A percentile compares a stretch with the other conserved stretches of the same genome.
Conservation (phyloP, 2,797 vertebrate species). For the Pseudomugil tenellus region DNA sequence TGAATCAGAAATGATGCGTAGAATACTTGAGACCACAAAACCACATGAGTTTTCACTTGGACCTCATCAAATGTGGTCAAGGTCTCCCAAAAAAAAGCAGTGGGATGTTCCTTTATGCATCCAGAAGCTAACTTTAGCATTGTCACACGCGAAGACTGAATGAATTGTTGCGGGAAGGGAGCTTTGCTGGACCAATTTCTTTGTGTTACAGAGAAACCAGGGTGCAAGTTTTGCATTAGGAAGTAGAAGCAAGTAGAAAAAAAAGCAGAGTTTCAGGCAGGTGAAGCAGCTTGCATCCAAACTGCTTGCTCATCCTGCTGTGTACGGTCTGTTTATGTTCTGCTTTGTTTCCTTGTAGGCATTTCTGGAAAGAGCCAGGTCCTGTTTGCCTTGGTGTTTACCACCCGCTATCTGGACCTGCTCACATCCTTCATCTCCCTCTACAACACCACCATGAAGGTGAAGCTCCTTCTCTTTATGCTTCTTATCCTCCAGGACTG, state of each 20-base stretch:
- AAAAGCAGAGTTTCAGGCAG: not conserved
- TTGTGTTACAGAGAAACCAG: not conserved
- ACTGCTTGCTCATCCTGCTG: not conserved
- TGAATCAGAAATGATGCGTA: not conserved
- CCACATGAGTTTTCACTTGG: too few species aligned
- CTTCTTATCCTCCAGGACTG: not conserved
- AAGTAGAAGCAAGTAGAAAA: not conserved
- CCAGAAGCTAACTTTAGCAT: too few species aligned
- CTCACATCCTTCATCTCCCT: constrained; percentile 97
- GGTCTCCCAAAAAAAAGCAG: too few species aligned
- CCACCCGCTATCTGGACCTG: constrained; percentile 97
- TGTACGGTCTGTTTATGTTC: not conserved
- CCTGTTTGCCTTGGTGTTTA: constrained; percentile 97
- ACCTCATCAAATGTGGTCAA: too few species aligned
- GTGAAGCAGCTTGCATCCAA: not conserved
- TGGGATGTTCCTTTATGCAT: too few species aligned
- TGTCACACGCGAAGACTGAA: too few species aligned
- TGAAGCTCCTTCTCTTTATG: constrained; percentile 54
- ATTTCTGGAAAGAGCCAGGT: constrained; percentile 99
- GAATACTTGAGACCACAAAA: too few species aligned
- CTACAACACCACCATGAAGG: constrained; percentile 99
- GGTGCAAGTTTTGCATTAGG: not conserved
- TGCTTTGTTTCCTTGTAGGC: constrained; percentile 79
- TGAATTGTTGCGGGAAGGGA: not conserved
- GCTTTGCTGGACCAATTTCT: not conserved